Evolutionary conservation across 1,140 invertebrate genomes (phyloP), one percentile per base, ranked within the genome.

Genomic region (Cylas formicarius): DNA sequence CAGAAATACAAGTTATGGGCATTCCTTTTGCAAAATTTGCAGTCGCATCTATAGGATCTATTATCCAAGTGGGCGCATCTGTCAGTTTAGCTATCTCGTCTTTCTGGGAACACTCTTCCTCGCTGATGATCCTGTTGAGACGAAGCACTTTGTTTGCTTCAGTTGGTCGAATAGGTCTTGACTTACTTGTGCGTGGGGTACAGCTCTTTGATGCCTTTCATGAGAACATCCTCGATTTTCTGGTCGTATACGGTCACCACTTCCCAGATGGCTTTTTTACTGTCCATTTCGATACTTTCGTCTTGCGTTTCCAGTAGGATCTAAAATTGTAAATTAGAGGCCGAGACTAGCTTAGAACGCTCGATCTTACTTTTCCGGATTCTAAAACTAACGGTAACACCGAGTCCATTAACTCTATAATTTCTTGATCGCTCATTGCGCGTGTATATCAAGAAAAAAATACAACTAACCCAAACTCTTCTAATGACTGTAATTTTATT

Each of bases 121-220:
- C 88, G 1, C 84, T 87, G 49, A 91, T 91, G 58, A 90, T 87
- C 56, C 85, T 87, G n/a, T n/a, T n/a, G n/a, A n/a, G n/a, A n/a
- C n/a, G 43, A 43, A 61, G 32, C 31, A 26, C 16, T 22, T 26
- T n/a, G n/a, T n/a, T n/a, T n/a, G n/a, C n/a, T n/a, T n/a, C 22
- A 23, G 42, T 34, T 20, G 2, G 10, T n/a, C 39, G 21, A 16
- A 27, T 28, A 28, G 22, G 9, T 31, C 18, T 28, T n/a, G 13
- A 60, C 58, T 63, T 71, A 86, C 84, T 74, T 82, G 59, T 91
- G 88, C 34, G 67, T 65, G 2, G 85, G 82, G 63, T 79, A 91
- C 43, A 72, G 66, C 16, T 67, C 56, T 40, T 71, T 69, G 22
- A 91, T 69, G 49, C 71, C 71, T 11, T 70, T 63, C 26, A 87